Base-by-base conservation (phyloP, 1,140 invertebrate species). In the Coenobita brevimanus region DNA sequence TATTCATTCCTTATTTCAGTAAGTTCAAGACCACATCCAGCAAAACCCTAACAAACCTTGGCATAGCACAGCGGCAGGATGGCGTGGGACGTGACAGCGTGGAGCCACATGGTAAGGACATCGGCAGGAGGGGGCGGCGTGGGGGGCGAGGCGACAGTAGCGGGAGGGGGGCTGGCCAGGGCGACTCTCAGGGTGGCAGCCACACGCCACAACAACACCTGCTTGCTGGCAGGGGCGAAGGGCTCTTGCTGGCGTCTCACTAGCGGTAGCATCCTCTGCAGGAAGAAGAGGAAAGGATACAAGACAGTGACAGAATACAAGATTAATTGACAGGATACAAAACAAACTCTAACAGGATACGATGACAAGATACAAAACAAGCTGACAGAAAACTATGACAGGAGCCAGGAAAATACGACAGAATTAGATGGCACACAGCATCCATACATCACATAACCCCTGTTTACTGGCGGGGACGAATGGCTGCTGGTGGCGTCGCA, bases 21-120 rank as follows among this genome's bases (percentile, higher is more conserved):
- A 54, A 54, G 50, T 54, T 10, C 21, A 21, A 10, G 21, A 21
- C 8, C 21, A 21, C 8, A 54, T 10, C 0, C 41, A 0, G 15
- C 0, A 33, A 71, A 24, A 15, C 3, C 30, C 21, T 4, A 2
- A 24, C 17, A 27, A 54, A 89, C 87, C 54, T 60, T 81, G 17
- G 17, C 21, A 24, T 78, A 76, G 80, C 57, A 67, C 4, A 82
- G 38, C 33, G 67, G n/a, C 38, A 41, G 57, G 27, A 76, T 43
- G 54, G 82, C 69, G n/a, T 76, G 50, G 3, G 69, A 54, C 1
- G 62, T 75, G 54, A 89, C 8, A 46, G 71, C 50, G 43, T 89
- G 87, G 43, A 89, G 79, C 87, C 87, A 89, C 6, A 73, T 36
- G 33, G 71, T 60, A 30, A 89, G 67, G 3, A 67, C 50, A 24